Evolutionary conservation across 2,113 vertebrate genomes (phyloP).

Genomic region (Pomatostomus ruficeps): DNA sequence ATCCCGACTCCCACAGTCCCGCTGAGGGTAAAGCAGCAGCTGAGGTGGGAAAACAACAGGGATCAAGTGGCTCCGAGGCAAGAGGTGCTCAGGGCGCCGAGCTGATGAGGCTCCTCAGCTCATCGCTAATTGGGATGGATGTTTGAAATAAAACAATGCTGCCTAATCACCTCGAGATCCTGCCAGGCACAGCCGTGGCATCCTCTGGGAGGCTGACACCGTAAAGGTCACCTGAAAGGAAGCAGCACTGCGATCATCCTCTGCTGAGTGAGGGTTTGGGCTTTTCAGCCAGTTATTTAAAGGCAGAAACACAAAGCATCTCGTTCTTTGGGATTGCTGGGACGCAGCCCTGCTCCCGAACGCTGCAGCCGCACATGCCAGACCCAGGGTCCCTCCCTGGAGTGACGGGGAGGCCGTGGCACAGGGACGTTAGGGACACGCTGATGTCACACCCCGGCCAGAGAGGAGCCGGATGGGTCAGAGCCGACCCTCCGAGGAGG

Average conservation of each 20-base stretch:
- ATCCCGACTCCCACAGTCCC: background rate
- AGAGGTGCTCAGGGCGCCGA: background rate
- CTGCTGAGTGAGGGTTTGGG: background rate
- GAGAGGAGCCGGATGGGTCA: background rate
- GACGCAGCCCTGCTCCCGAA: background rate
- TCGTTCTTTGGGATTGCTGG: background rate
- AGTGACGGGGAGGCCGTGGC: fast-evolving
- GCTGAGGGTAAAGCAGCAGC: background rate
- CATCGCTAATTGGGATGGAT: background rate
- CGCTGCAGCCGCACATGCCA: fast-evolving
- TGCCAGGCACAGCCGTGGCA: background rate
- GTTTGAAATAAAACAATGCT: background rate
- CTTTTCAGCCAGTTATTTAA: background rate
- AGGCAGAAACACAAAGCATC: fast-evolving
- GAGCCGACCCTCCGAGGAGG: background rate
- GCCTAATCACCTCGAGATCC: background rate
- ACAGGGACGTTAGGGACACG: background rate
- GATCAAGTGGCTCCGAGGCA: background rate
- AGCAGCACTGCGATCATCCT: background rate
- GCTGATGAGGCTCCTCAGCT: slow-evolving; percentile 22
- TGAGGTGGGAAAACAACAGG: background rate
- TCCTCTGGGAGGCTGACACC: background rate
- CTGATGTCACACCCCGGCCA: background rate
- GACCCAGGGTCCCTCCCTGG: background rate
- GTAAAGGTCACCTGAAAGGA: background rate